A percentile compares a stretch with the other conserved stretches of the same genome.
These are phyloP conservation scores for Harpalus rufipes DNA, from an alignment of 2,888 invertebrate genomes.

Conservation along the genomic window DNA sequence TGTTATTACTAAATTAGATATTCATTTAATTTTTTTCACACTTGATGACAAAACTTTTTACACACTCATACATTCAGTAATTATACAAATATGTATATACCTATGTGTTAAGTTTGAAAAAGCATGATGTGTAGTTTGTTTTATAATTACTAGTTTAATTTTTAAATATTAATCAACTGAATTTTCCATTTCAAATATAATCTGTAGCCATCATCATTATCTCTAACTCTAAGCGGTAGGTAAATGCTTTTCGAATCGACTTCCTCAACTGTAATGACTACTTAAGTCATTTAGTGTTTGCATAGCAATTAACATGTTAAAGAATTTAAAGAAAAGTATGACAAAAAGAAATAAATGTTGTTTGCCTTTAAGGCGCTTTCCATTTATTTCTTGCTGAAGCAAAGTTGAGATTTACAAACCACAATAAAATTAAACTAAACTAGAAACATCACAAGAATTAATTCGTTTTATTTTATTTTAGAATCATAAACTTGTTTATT, in stretches of 20 bases:
- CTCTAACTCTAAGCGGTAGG: constrained; percentile 12
- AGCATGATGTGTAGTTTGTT: too few species aligned
- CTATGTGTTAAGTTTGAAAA: too few species aligned
- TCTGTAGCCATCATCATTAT: background rate
- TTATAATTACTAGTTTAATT: background rate
- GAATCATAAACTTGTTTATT: too few species aligned
- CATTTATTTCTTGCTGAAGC: background rate
- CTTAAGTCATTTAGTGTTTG: constrained; percentile 34
- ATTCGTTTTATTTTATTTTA: too few species aligned
- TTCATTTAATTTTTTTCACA: too few species aligned
- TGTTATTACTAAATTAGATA: background rate
- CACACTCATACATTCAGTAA: too few species aligned
- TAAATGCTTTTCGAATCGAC: constrained; percentile 43
- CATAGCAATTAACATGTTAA: constrained; percentile 25
- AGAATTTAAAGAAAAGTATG: background rate
- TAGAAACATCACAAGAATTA: background rate
- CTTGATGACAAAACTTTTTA: too few species aligned
- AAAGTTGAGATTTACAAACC: too few species aligned
- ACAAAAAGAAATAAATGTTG: constrained; percentile 7
- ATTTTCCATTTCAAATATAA: background rate
- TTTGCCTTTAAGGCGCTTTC: background rate
- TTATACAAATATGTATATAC: too few species aligned
- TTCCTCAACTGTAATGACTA: constrained; percentile 25
- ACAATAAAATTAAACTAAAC: background rate
- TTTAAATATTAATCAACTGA: background rate